Evolutionary conservation across 2,113 vertebrate genomes (phyloP), one percentile per base, ranked within the genome.

Genomic region (Leptocoma aspasia): DNA sequence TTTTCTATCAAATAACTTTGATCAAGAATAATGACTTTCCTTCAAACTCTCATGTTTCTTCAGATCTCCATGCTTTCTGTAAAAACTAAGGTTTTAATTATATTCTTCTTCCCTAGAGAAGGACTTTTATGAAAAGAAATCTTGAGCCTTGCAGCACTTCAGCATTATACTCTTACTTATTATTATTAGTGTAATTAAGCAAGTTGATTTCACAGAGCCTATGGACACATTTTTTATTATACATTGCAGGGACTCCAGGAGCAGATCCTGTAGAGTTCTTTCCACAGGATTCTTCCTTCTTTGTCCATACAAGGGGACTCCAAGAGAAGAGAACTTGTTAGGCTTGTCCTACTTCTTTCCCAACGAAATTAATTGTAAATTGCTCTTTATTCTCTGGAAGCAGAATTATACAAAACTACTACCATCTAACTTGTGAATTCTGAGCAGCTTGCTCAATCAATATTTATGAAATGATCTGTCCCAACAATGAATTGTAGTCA

Each of bases 21-120:
- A 82, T 82, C 30, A 56, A 70, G 84, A 79, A 47, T 81, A 77
- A 82, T 90, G 45, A 72, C 49, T 83, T 93, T 88, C 44, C 33
- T 88, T 56, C 65, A 66, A 77, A 82, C 19, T 45, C 35, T 50
- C 3, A 8, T 94, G 94, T 78, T 91, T 86, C 42, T 86, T 92
- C 12, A 44, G n/a, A 66, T 95, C 10, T 85, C 71, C 56, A 66
- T 70, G 82, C 59, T 94, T 84, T 39, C 23, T 76, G 30, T 53
- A 85, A 92, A 96, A 93, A 82, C 78, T 35, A 50, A 44, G 41
- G 22, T 91, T 97, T 96, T 82, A 76, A 92, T 96, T 94, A 53
- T 82, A 68, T 79, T 86, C 24, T 44, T 65, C 49, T 91, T 95
- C 95, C 70, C 31, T 61, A 76, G 63, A 92, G 73, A 93, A 94